These are phyloP conservation scores for Tursiops truncatus DNA, from an alignment of 2,113 vertebrate genomes.

Conservation along the genomic window DNA sequence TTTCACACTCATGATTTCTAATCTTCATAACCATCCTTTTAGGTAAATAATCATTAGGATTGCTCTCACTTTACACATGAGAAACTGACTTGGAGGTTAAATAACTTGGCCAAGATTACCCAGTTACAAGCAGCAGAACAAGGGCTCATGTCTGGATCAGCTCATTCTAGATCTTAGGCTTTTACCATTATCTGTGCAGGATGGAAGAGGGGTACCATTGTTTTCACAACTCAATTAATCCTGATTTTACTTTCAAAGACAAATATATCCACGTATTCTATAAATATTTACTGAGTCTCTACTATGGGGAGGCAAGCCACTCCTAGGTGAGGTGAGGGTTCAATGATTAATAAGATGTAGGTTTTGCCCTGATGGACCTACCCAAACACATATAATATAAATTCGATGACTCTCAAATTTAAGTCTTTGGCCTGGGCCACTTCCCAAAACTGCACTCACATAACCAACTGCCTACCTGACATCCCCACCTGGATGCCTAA, in stretches of 20 bases:
- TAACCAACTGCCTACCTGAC: background rate
- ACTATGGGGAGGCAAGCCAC: background rate
- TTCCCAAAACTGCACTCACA: background rate
- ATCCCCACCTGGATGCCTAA: background rate
- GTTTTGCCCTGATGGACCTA: background rate
- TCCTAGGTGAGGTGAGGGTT: background rate
- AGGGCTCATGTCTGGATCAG: background rate
- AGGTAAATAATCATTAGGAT: background rate
- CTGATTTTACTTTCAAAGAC: conserved; percentile 5
- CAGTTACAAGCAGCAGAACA: background rate
- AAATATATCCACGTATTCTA: background rate
- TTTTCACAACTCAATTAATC: background rate
- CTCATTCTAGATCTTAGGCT: background rate
- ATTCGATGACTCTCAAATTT: background rate
- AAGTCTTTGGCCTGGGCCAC: background rate
- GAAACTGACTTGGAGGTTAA: background rate
- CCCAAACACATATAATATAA: background rate
- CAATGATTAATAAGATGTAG: background rate
- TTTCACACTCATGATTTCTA: too few relatives aligned
- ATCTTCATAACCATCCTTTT: background rate
- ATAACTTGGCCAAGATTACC: background rate
- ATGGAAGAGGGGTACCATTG: background rate
- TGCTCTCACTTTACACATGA: background rate
- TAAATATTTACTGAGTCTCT: background rate
- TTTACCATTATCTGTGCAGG: background rate